Percentiles rank a stretch among this genome's conserved stretches.
Evolutionary conservation across 2,113 vertebrate genomes (phyloP).

Genomic region (Indri indri): DNA sequence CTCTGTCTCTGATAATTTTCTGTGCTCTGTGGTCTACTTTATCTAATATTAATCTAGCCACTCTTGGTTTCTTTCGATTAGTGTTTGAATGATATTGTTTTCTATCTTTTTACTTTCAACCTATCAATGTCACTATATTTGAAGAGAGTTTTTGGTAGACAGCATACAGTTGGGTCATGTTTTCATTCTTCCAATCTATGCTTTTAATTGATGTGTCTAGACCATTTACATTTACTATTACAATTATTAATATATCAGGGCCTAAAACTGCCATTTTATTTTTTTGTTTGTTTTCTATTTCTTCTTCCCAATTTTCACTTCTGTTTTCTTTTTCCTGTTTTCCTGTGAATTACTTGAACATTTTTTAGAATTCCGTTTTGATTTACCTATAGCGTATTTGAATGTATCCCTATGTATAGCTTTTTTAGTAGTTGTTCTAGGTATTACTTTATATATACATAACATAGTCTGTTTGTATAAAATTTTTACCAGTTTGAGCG

Average conservation of each 20-base stretch:
- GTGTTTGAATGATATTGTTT: neutral
- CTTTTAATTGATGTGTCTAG: too few relatives aligned
- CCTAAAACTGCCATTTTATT: neutral
- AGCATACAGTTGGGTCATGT: neutral
- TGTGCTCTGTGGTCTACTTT: neutral
- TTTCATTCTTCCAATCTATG: neutral
- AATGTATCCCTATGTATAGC: neutral
- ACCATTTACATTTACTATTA: neutral
- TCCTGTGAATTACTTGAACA: neutral
- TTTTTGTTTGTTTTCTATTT: neutral
- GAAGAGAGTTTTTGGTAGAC: neutral
- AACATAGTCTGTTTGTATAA: neutral
- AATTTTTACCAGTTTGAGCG: neutral
- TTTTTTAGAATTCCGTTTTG: neutral
- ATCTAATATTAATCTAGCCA: neutral
- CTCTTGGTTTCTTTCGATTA: neutral
- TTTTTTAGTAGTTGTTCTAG: neutral
- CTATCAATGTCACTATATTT: neutral
- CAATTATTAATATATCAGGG: neutral
- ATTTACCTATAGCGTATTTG: neutral
- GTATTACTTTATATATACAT: neutral
- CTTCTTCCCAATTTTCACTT: neutral
- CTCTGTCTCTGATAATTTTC: neutral
- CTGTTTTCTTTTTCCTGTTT: neutral
- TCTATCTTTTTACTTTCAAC: neutral